Evolutionary conservation across 2,113 vertebrate species (phyloP).

Genomic region (Ceratotherium simum): DNA sequence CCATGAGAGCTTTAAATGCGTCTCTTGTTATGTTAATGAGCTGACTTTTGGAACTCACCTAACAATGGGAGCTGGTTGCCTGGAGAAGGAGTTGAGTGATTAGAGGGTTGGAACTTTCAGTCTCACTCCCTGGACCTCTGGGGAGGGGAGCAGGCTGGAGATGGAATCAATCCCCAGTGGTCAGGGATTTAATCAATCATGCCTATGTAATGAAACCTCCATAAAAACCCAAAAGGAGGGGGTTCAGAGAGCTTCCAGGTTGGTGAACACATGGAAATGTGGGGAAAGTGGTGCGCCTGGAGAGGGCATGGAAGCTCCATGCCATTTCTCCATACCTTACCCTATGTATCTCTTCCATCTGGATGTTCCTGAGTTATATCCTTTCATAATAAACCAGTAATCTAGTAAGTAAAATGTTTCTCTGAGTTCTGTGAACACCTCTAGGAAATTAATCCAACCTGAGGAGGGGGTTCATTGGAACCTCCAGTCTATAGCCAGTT

Average conservation of each 20-base stretch:
- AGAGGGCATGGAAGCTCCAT: background rate
- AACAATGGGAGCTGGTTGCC: background rate
- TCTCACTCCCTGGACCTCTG: background rate
- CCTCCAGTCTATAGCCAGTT: background rate
- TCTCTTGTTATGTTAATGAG: background rate
- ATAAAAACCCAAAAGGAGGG: background rate
- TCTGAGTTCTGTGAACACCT: background rate
- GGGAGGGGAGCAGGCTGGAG: background rate
- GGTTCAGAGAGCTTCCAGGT: background rate
- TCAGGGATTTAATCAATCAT: background rate
- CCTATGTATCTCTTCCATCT: background rate
- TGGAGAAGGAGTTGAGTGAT: background rate
- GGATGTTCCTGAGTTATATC: background rate
- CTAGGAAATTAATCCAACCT: background rate
- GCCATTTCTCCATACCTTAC: background rate
- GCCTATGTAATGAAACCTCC: background rate
- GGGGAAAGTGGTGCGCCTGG: background rate
- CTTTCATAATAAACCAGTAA: background rate
- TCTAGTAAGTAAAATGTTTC: background rate
- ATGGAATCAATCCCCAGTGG: background rate
- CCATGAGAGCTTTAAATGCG: background rate
- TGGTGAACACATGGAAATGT: background rate
- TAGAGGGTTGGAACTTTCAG: background rate
- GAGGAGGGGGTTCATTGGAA: background rate
- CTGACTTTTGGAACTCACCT: background rate